Conservation (phyloP, 2,888 invertebrate species). For the Ornithoptera priamus region DNA sequence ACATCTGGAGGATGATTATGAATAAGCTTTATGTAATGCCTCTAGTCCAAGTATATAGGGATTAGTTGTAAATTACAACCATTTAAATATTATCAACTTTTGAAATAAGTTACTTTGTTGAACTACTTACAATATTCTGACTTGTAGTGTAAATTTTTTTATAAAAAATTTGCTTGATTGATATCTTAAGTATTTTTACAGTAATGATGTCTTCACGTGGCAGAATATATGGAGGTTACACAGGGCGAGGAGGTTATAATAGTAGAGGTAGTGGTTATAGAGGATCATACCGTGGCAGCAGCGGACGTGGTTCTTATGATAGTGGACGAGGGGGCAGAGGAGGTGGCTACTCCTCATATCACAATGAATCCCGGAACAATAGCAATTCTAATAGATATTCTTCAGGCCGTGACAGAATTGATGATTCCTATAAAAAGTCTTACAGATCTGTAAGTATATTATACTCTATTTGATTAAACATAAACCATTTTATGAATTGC, state of each 20-base stretch:
- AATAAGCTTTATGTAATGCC: no score
- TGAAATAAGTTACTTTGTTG: no score
- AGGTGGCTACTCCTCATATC: slow-evolving; percentile 67
- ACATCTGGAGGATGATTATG: no score
- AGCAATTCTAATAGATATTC: slow-evolving; percentile 62
- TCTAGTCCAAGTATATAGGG: no score
- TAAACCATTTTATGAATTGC: no score
- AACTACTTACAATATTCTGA: no score
- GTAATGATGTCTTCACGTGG: slow-evolving; percentile 72
- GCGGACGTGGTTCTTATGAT: slow-evolving; percentile 64
- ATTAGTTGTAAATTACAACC: no score
- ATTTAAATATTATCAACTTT: no score
- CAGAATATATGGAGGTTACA: slow-evolving; percentile 63
- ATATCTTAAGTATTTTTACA: slow-evolving; percentile 17
- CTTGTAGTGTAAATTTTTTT: no score
- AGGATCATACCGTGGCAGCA: slow-evolving; percentile 66
- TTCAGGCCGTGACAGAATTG: slow-evolving; percentile 63
- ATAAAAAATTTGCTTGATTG: no score
- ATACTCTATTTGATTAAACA: not conserved
- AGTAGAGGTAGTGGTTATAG: slow-evolving; percentile 62
- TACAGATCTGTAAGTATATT: slow-evolving; percentile 67
- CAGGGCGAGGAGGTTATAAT: slow-evolving; percentile 58
- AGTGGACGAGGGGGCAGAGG: slow-evolving; percentile 66
- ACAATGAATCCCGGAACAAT: slow-evolving; percentile 67
- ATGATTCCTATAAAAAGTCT: slow-evolving; percentile 72